Conservation (phyloP, 1,140 invertebrate genomes). For the Zelostemma sp. region DNA sequence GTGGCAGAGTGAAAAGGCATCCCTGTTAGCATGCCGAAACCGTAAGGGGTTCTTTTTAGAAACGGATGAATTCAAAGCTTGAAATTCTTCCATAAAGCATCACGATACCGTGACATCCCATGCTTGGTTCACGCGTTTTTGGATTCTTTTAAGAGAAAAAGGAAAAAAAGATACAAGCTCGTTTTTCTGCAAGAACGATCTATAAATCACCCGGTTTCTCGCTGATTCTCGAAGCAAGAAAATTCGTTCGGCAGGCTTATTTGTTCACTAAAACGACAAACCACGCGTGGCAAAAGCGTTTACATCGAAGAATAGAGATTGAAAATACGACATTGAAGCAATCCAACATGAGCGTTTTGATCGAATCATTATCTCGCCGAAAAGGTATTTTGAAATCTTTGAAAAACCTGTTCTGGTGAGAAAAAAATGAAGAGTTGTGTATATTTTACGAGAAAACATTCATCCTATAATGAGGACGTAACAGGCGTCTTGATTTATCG, state of each 20-base stretch:
- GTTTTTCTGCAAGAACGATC: constrained; percentile 18
- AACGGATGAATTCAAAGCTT: constrained; percentile 27
- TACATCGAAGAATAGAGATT: neutral
- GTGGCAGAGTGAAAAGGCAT: constrained; percentile 18
- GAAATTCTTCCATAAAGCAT: constrained; percentile 22
- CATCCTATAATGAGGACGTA: neutral
- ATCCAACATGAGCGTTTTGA: constrained; percentile 2
- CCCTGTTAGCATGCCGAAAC: constrained; percentile 23
- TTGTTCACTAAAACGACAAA: constrained; percentile 6
- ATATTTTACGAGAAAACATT: neutral
- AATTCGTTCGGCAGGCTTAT: constrained; percentile 13
- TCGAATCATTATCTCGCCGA: constrained; percentile 2
- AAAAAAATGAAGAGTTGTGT: neutral
- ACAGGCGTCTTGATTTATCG: constrained; percentile 4
- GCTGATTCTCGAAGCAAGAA: constrained; percentile 9
- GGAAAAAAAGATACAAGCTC: constrained; percentile 9
- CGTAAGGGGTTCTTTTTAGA: constrained; percentile 26
- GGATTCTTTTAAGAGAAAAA: neutral
- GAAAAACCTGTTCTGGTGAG: constrained; percentile 1
- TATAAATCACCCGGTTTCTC: constrained; percentile 22
- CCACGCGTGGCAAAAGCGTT: constrained; percentile 12
- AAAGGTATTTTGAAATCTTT: constrained; percentile 1
- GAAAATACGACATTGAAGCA: neutral
- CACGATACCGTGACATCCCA: constrained; percentile 19
- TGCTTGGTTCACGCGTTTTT: constrained; percentile 24